Evolutionary conservation across 2,888 invertebrate species (phyloP).

Genomic region (Alloscopus bannaensis): DNA sequence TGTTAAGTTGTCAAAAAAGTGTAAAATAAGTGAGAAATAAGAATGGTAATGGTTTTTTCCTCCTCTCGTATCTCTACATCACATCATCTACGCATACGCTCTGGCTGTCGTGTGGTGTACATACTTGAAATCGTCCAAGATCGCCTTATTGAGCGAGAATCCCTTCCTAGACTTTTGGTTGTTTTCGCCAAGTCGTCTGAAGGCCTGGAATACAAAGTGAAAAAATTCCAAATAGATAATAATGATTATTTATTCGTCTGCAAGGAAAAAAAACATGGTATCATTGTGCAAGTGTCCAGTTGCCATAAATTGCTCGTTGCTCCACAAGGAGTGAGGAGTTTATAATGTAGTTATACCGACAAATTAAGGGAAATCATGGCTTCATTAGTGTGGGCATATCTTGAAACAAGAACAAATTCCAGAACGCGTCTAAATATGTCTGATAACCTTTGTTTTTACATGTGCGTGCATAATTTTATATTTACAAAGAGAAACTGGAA

Average conservation of each 20-base stretch:
- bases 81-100: neutral
- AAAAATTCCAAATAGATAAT: conserved; percentile 5
- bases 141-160: conserved; percentile 68
- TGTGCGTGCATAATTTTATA: too few relatives aligned
- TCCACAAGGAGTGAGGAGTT: neutral
- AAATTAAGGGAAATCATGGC: neutral
- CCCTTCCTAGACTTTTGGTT: conserved; percentile 67
- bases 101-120: conserved; percentile 1
- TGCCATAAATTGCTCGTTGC: neutral
- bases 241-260: conserved; percentile 2
- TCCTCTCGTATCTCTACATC: neutral
- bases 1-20: conserved; percentile 31
- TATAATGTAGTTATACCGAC: neutral
- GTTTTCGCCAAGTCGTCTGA: conserved; percentile 64
- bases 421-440: too few relatives aligned
- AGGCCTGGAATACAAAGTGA: conserved; percentile 54
- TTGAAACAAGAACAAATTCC: too few relatives aligned
- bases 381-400: too few relatives aligned
- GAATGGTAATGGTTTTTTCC: neutral
- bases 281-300: neutral
- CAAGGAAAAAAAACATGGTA: neutral
- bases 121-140: conserved; percentile 72
- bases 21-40: neutral
- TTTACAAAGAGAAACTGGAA: neutral
- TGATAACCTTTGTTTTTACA: too few relatives aligned